These are phyloP conservation scores for Xylocampa areola DNA, from an alignment of 2,888 invertebrate genomes.

Conservation along the genomic window DNA sequence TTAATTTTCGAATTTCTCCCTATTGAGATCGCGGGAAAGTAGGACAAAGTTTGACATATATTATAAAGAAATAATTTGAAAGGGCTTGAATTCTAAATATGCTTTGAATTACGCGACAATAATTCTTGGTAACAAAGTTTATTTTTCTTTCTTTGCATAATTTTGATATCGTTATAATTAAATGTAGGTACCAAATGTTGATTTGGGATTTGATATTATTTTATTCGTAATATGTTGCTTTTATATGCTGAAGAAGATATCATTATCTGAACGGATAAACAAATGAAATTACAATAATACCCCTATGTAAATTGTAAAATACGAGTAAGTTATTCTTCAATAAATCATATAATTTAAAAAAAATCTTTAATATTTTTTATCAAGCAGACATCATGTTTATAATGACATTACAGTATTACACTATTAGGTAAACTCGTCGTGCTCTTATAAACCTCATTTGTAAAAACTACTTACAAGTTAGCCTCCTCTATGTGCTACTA, in stretches of 20 bases:
- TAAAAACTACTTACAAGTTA: constrained; percentile 8
- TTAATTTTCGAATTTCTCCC: constrained; percentile 35
- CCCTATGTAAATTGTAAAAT: too few relatives aligned
- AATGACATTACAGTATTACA: too few relatives aligned
- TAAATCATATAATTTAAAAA: too few relatives aligned
- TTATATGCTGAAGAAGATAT: too few relatives aligned
- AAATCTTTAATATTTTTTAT: too few relatives aligned
- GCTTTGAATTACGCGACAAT: constrained; percentile 6
- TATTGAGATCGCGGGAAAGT: constrained; percentile 11
- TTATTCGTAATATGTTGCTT: background rate
- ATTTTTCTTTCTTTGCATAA: constrained; percentile 3
- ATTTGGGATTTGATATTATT: background rate
- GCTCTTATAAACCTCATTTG: constrained; percentile 10
- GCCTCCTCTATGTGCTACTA: constrained; percentile 20
- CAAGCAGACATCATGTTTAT: too few relatives aligned
- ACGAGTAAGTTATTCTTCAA: too few relatives aligned
- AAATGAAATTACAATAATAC: too few relatives aligned
- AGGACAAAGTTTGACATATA: constrained; percentile 10
- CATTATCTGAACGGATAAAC: too few relatives aligned
- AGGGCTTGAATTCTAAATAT: constrained; percentile 11
- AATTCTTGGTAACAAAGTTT: constrained; percentile 3
- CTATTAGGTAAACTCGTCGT: too few relatives aligned
- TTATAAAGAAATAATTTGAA: constrained; percentile 33
- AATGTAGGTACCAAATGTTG: constrained; percentile 1
- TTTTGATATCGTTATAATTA: background rate